phyloP scores from a whole-genome alignment of 2,888 invertebrate species.

The Steinernema hermaphroditum region DNA sequence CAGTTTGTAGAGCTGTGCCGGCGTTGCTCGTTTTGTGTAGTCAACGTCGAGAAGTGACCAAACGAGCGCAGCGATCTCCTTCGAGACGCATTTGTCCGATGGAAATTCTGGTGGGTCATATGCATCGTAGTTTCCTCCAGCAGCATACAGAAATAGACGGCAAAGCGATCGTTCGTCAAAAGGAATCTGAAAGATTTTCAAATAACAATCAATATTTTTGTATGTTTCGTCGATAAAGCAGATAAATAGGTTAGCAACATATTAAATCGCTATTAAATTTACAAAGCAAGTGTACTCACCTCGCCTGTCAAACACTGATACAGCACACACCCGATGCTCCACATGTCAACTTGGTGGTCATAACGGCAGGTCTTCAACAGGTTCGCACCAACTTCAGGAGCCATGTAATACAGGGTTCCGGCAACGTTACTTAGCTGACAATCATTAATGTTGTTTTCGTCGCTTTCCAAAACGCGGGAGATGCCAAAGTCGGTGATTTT shows the following conservation, averaged over 20 bases:
- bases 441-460: slow-evolving; percentile 33
- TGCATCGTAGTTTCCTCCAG: slow-evolving; percentile 63
- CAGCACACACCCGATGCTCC: slow-evolving; percentile 65
- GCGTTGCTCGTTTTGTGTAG: slow-evolving; percentile 52
- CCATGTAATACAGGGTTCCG: slow-evolving; percentile 63
- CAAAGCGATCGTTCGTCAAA: slow-evolving; percentile 63
- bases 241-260: too few species aligned
- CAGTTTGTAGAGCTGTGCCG: slow-evolving; percentile 53
- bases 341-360: slow-evolving; percentile 63
- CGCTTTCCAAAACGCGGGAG: slow-evolving; percentile 55
- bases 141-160: slow-evolving; percentile 62
- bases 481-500: slow-evolving; percentile 65
- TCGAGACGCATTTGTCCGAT: slow-evolving; percentile 39
- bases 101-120: slow-evolving; percentile 62
- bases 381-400: slow-evolving; percentile 65
- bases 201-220: too few species aligned
- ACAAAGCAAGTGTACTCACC: too few species aligned
- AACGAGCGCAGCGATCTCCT: slow-evolving; percentile 47
- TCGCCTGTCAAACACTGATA: slow-evolving; percentile 63
- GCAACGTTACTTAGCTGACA: slow-evolving; percentile 61
- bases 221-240: too few species aligned
- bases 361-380: slow-evolving; percentile 56
- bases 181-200: slow-evolving; percentile 62
- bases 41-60: slow-evolving; percentile 59
- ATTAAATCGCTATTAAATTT: too few species aligned